Conservation (phyloP, 2,113 vertebrate genomes). For the Paralichthys olivaceus region DNA sequence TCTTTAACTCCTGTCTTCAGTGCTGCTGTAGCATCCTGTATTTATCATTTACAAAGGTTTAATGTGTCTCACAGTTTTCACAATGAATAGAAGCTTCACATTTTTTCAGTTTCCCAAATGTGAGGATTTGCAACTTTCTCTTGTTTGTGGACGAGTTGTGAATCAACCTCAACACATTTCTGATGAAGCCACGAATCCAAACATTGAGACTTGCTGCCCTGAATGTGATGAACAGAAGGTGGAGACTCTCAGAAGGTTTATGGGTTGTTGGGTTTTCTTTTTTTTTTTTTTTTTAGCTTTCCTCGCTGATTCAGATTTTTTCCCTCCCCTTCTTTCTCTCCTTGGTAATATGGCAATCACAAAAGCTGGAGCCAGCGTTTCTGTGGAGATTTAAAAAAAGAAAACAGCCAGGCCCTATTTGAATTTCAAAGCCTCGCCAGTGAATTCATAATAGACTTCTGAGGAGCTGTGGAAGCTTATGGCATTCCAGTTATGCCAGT, state of each 20-base stretch:
- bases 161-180: too few species aligned
- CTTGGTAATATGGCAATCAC: conserved; percentile 32
- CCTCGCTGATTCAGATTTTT: neutral
- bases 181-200: too few species aligned
- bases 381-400: conserved; percentile 44
- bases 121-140: neutral
- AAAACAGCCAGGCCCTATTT: conserved; percentile 40
- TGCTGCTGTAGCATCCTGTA: too few species aligned
- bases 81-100: too few species aligned
- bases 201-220: too few species aligned
- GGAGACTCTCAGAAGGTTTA: too few species aligned
- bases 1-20: too few species aligned
- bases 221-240: too few species aligned
- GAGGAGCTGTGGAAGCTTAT: conserved; percentile 63
- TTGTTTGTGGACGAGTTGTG: neutral
- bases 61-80: too few species aligned
- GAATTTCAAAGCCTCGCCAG: conserved; percentile 67
- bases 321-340: neutral
- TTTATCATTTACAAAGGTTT: too few species aligned
- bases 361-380: conserved; percentile 42
- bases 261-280: too few species aligned
- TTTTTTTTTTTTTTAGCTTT: neutral
- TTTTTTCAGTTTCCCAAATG: neutral
- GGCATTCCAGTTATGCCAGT: conserved; percentile 56
- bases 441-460: conserved; percentile 65